Evolutionary conservation across 2,113 vertebrate genomes (phyloP).

Genomic region (Ahaetulla prasina): DNA sequence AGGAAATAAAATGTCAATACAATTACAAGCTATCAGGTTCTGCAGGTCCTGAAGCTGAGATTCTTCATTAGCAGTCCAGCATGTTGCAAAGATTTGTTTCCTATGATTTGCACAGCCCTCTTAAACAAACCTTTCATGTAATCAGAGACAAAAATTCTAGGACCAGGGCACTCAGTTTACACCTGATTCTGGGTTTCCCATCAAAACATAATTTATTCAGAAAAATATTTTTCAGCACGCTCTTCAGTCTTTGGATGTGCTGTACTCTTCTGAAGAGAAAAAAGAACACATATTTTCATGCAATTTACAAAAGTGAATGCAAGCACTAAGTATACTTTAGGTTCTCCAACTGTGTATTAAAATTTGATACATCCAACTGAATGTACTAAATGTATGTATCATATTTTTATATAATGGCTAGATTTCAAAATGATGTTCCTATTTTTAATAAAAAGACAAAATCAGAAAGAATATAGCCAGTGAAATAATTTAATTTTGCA

Average conservation of each 20-base stretch:
- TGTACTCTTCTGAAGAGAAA: neutral
- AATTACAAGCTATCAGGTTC: neutral
- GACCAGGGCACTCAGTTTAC: neutral
- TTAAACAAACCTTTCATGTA: neutral
- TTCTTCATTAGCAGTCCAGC: neutral
- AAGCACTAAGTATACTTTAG: neutral
- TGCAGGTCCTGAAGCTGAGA: neutral
- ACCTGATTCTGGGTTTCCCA: neutral
- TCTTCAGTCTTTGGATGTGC: neutral
- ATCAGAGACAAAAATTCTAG: neutral
- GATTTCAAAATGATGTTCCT: neutral
- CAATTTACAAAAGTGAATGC: neutral
- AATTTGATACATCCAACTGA: neutral
- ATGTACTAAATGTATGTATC: neutral
- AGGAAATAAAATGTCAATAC: neutral
- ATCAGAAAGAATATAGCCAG: neutral
- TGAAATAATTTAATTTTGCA: rapidly evolving
- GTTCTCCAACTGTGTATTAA: neutral
- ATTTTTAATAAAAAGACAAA: neutral
- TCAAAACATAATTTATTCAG: neutral
- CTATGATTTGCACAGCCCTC: neutral
- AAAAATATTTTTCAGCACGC: neutral
- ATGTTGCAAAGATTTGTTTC: neutral
- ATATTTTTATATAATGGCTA: neutral
- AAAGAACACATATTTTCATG: neutral